A percentile compares a stretch with the other conserved stretches of the same genome.
Conservation (phyloP, 1,140 invertebrate species). For the Papilio dardanus region DNA sequence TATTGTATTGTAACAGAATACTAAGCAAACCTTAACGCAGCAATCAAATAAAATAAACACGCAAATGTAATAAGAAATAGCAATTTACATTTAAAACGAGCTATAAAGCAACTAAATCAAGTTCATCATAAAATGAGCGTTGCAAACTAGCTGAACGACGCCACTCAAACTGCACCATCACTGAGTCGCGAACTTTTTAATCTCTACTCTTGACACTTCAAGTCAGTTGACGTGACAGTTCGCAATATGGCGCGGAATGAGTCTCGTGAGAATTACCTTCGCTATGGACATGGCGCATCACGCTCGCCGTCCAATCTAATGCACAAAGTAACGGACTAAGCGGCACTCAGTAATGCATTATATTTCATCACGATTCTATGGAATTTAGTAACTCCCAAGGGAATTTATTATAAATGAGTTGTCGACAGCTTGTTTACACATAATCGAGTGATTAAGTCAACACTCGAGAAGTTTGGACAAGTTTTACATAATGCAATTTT, state of each 20-base stretch:
- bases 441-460: neutral
- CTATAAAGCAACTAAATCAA: neutral
- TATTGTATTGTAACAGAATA: neutral
- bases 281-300: constrained; percentile 52
- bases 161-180: constrained; percentile 18
- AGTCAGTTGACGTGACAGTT: constrained; percentile 26
- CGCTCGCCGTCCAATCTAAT: constrained; percentile 49
- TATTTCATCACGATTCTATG: neutral
- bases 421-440: neutral
- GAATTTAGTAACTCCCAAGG: neutral
- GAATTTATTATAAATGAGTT: neutral
- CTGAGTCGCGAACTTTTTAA: constrained; percentile 14
- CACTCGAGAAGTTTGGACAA: neutral
- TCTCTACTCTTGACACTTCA: constrained; percentile 17
- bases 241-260: constrained; percentile 1
- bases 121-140: neutral
- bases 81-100: constrained; percentile 12
- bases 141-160: neutral
- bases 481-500: neutral
- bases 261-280: constrained; percentile 55
- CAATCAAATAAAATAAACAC: neutral
- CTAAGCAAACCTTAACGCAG: neutral
- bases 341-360: constrained; percentile 51
- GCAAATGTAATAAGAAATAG: neutral
- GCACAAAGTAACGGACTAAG: constrained; percentile 53